phyloP scores from a whole-genome alignment of 2,888 invertebrate genomes.

The Meliscaeva auricollis region DNA sequence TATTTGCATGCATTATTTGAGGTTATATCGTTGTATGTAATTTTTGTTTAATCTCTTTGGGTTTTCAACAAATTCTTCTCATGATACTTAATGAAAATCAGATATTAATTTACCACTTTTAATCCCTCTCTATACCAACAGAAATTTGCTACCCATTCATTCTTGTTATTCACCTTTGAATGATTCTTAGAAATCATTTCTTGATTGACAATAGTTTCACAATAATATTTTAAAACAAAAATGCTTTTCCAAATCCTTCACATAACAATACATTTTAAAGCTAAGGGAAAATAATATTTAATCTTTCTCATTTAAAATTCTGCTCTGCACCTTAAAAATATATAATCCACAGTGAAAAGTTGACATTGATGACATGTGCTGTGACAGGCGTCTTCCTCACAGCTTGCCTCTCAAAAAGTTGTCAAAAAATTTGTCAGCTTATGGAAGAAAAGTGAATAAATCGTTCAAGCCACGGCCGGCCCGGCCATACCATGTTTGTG shows the following conservation, averaged over 20 bases:
- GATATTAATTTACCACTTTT: no score
- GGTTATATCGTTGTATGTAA: no score
- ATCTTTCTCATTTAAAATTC: constrained; percentile 61
- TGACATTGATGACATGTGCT: constrained; percentile 65
- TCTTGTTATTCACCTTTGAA: no score
- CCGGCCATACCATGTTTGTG: neutral
- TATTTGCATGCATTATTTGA: no score
- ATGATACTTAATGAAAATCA: no score
- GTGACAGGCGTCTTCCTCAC: constrained; percentile 68
- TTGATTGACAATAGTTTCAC: constrained; percentile 12
- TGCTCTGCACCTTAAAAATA: constrained; percentile 35
- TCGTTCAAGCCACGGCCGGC: constrained; percentile 46
- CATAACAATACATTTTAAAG: neutral
- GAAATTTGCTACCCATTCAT: no score
- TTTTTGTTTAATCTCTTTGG: no score
- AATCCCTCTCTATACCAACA: no score
- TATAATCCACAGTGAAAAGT: constrained; percentile 38
- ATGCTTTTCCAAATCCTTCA: neutral
- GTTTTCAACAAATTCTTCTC: no score
- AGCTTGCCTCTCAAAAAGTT: constrained; percentile 62
- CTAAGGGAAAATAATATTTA: neutral
- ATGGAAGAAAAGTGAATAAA: constrained; percentile 60
- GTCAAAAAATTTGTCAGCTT: constrained; percentile 68
- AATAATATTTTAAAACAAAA: neutral
- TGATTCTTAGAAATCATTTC: constrained; percentile 2